Base-by-base conservation (phyloP, 2,888 invertebrate genomes). In the Schizaphis graminum region DNA sequence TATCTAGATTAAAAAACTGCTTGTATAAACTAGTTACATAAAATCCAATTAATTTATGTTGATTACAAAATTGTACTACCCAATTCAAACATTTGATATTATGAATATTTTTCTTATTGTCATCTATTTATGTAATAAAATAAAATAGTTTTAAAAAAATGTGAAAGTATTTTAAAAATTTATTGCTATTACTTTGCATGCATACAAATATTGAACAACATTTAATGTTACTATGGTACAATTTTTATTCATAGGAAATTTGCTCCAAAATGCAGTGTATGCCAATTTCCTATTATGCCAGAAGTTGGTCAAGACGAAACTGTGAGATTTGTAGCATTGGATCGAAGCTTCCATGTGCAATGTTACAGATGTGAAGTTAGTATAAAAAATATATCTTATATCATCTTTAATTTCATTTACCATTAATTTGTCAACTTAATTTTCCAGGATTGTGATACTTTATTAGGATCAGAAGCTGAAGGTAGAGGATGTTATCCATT, bases 231-330 rank as follows among this genome's bases (percentile, higher is more conserved):
- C 7, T 67, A 35, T 47, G 44, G n/a, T 41, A 10, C 84, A 0
- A 41, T 67, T 35, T 35, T 35, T 61, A 2, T 26, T 95, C 95
- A 93, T 95, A 98, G 98, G 95, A 99, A 99, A 97, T 99, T 99
- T 96, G 99, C 99, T 3, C 99, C 99, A 1, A 97, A 99, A 89
- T 99, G 99, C 96, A 99, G 99, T 96, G 99, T 99, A 41, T 99
- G 99, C 96, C 97, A 98, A 95, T 96, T 98, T 94, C 99, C 99
- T 1, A 99, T 99, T 94, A 99, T 99, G 98, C 99, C 99, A 0
- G 98, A 99, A 95, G 97, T 98, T 47, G 99, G 99, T 0, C 98
- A 99, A 96, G 99, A 99, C 95, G 99, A 99, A 96, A 99, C 99
- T 0, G 98, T 99, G 0, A 97, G 99, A 94, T 99, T 99, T 4